A percentile compares a stretch with the other conserved stretches of the same genome.
Conservation (phyloP, 2,888 invertebrate genomes). For the Apamea sordens region DNA sequence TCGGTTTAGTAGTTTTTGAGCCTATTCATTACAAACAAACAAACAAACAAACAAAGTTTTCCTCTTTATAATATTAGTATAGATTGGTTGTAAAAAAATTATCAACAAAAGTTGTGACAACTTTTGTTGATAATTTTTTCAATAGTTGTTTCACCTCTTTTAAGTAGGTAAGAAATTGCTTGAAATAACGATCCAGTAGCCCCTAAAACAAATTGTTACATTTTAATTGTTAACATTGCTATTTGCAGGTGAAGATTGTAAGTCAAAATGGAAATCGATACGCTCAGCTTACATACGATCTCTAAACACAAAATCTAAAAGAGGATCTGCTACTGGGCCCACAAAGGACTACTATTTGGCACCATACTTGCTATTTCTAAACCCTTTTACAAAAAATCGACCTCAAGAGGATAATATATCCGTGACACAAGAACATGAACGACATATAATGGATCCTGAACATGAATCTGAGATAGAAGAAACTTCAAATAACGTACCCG, state of each 20-base stretch:
- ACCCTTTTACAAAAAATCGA: neutral
- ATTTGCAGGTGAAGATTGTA: slow-evolving; percentile 12
- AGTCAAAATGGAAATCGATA: slow-evolving; percentile 5
- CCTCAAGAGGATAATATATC: neutral
- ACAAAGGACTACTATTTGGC: neutral
- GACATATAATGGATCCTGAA: neutral
- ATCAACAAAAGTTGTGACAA: neutral
- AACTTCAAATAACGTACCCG: neutral
- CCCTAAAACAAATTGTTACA: neutral
- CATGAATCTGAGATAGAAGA: neutral
- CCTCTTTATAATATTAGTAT: no score
- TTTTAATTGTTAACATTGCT: neutral
- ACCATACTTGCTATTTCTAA: neutral
- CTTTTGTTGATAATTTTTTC: neutral
- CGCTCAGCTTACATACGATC: slow-evolving; percentile 15
- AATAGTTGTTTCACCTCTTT: slow-evolving; percentile 2
- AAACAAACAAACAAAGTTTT: no score
- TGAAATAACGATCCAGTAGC: neutral
- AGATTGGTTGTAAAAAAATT: neutral
- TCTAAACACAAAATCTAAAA: slow-evolving; percentile 7
- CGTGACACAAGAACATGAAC: neutral
- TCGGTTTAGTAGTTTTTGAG: no score
- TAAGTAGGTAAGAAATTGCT: neutral
- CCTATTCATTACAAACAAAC: no score
- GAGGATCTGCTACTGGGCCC: neutral